Percentiles rank a stretch among this genome's conserved stretches.
These are phyloP conservation scores for Tromatobia lineatoria DNA, from an alignment of 2,888 invertebrate species.

Conservation along the genomic window DNA sequence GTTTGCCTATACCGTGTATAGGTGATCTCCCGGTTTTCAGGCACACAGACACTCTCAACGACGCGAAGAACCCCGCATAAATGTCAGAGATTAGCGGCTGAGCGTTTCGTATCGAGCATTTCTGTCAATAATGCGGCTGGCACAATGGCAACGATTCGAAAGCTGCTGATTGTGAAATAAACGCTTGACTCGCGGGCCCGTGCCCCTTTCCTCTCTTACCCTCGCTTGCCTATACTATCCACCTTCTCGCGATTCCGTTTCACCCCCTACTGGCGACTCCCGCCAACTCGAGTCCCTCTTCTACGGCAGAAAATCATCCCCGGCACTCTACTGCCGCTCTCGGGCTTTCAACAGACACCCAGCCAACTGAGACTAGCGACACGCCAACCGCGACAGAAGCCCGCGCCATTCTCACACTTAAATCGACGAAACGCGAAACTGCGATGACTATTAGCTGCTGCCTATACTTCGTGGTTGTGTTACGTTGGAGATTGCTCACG, in stretches of 20 bases:
- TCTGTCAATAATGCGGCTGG: conserved; percentile 82
- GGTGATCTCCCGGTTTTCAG: conserved; percentile 14
- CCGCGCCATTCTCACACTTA: conserved; percentile 51
- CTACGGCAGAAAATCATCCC: conserved; percentile 56
- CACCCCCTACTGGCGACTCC: conserved; percentile 34
- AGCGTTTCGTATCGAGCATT: conserved; percentile 83
- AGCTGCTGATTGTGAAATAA: conserved; percentile 84
- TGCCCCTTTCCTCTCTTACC: conserved; percentile 51
- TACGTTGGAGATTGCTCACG: conserved; percentile 12
- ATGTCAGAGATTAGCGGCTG: conserved; percentile 82
- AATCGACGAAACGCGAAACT: conserved; percentile 62
- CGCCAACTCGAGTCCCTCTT: conserved; percentile 58
- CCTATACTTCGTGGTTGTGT: conserved; percentile 7
- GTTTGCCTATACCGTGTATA: conserved; percentile 40
- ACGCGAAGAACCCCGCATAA: conserved; percentile 79
- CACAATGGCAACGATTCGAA: conserved; percentile 81
- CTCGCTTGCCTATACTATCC: conserved; percentile 45
- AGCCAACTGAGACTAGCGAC: conserved; percentile 54
- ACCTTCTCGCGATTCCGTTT: conserved; percentile 44
- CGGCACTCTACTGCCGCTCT: conserved; percentile 38
- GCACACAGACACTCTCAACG: conserved; percentile 55
- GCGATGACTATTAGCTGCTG: conserved; percentile 58
- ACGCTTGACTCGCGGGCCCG: conserved; percentile 75
- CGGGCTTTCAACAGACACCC: conserved; percentile 62
- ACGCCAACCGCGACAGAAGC: conserved; percentile 19